phyloP scores from a whole-genome alignment of 2,797 vertebrate species.

The Enteromius trimaculatus region DNA sequence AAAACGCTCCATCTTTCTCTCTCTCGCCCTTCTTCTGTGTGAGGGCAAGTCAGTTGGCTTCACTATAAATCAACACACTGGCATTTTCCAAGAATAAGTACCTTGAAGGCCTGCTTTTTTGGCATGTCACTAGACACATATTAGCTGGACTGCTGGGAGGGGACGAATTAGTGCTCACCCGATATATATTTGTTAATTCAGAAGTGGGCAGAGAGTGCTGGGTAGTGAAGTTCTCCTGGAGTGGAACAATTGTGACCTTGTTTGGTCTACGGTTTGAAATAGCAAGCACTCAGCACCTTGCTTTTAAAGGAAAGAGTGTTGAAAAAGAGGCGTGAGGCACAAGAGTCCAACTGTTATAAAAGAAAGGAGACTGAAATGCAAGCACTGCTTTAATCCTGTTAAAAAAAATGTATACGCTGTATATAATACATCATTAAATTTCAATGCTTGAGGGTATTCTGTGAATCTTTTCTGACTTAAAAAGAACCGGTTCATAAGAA shows the following conservation, averaged over 20 bases:
- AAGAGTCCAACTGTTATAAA: constrained; percentile 43
- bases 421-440: constrained; percentile 7
- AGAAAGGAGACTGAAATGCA: constrained; percentile 18
- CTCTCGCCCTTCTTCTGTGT: constrained; percentile 49
- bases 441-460: neutral
- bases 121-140: constrained; percentile 62
- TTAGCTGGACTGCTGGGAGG: constrained; percentile 61
- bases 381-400: constrained; percentile 18
- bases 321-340: constrained; percentile 33
- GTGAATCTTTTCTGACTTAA: constrained; percentile 1
- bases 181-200: constrained; percentile 63
- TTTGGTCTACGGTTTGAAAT: constrained; percentile 53
- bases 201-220: constrained; percentile 49
- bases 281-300: constrained; percentile 52
- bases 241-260: constrained; percentile 55
- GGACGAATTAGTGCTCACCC: constrained; percentile 60
- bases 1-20: constrained; percentile 64
- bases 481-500: neutral
- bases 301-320: constrained; percentile 45
- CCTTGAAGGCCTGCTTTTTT: constrained; percentile 68
- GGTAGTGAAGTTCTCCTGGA: constrained; percentile 50
- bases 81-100: constrained; percentile 65
- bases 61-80: constrained; percentile 61
- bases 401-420: neutral
- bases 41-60: constrained; percentile 63